These are phyloP conservation scores for Tachyglossus aculeatus DNA, from an alignment of 2,797 vertebrate genomes.

Conservation along the genomic window DNA sequence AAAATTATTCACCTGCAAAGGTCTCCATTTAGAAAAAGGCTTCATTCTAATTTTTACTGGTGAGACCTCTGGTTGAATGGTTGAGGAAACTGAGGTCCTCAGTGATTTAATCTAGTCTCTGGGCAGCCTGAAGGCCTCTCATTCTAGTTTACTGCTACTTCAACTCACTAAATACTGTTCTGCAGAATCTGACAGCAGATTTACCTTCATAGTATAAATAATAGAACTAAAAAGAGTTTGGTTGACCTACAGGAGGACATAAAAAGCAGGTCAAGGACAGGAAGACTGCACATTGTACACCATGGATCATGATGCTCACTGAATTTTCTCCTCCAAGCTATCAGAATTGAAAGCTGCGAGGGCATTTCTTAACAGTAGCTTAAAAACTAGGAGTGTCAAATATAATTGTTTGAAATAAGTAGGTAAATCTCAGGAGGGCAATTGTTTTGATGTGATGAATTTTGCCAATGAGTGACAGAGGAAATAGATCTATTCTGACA, in stretches of 20 bases:
- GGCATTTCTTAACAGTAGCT: constrained; percentile 30
- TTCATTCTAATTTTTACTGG: too few species aligned
- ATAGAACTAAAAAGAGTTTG: constrained; percentile 30
- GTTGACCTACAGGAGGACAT: constrained; percentile 41
- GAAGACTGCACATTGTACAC: constrained; percentile 5
- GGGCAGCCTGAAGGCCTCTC: too few species aligned
- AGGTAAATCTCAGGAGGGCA: constrained; percentile 11
- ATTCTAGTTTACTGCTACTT: constrained; percentile 1
- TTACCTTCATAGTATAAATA: constrained; percentile 35
- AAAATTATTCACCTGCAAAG: too few species aligned
- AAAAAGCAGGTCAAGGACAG: constrained; percentile 47
- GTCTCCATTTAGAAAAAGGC: too few species aligned
- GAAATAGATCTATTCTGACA: constrained; percentile 43
- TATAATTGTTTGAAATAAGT: constrained; percentile 47
- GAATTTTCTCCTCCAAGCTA: constrained; percentile 56
- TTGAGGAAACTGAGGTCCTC: constrained; percentile 19
- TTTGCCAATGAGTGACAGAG: constrained; percentile 30
- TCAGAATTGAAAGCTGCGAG: constrained; percentile 40
- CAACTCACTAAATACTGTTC: background rate
- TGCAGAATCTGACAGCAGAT: constrained; percentile 7
- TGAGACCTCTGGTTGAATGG: background rate
- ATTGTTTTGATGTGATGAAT: constrained; percentile 45
- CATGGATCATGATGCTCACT: constrained; percentile 50
- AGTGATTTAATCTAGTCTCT: background rate
- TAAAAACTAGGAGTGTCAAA: constrained; percentile 57